These are phyloP conservation scores for Forficula auricularia DNA, from an alignment of 1,140 invertebrate genomes.

Conservation along the genomic window DNA sequence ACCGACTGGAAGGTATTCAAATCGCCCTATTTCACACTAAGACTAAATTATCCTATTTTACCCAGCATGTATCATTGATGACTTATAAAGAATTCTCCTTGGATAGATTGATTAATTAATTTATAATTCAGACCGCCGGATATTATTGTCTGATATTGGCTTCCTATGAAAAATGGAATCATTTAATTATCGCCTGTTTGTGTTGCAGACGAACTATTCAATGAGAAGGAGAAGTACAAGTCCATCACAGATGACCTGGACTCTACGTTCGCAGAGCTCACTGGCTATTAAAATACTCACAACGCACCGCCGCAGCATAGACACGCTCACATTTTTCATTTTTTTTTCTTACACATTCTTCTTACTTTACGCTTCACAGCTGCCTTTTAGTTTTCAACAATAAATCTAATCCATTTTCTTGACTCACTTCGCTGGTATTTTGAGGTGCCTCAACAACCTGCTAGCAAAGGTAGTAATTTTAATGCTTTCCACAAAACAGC, in stretches of 20 bases:
- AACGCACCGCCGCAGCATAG: slow-evolving; percentile 3
- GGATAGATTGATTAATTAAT: background rate
- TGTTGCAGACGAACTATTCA: slow-evolving; percentile 74
- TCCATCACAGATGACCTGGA: slow-evolving; percentile 95
- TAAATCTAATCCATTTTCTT: background rate
- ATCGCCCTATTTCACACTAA: background rate
- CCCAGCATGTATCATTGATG: too few relatives aligned
- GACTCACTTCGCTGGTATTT: too few relatives aligned
- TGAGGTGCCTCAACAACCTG: too few relatives aligned
- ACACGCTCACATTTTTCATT: too few relatives aligned
- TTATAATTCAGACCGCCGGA: background rate
- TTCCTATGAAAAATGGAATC: too few relatives aligned
- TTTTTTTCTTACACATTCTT: slow-evolving; percentile 3
- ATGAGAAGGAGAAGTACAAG: slow-evolving; percentile 92
- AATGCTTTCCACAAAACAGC: too few relatives aligned
- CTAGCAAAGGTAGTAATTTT: too few relatives aligned
- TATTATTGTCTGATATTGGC: background rate
- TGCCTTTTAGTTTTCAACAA: background rate
- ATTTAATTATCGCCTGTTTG: background rate
- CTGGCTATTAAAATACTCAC: slow-evolving; percentile 47
- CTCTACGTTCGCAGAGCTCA: slow-evolving; percentile 80
- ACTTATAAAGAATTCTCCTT: too few relatives aligned
- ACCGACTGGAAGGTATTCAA: slow-evolving; percentile 94
- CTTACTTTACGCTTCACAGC: slow-evolving; percentile 1
- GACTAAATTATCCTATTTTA: background rate